Evolutionary conservation across 2,797 vertebrate species (phyloP), one percentile per base, ranked within the genome.

Genomic region (Gallinago solitaria): DNA sequence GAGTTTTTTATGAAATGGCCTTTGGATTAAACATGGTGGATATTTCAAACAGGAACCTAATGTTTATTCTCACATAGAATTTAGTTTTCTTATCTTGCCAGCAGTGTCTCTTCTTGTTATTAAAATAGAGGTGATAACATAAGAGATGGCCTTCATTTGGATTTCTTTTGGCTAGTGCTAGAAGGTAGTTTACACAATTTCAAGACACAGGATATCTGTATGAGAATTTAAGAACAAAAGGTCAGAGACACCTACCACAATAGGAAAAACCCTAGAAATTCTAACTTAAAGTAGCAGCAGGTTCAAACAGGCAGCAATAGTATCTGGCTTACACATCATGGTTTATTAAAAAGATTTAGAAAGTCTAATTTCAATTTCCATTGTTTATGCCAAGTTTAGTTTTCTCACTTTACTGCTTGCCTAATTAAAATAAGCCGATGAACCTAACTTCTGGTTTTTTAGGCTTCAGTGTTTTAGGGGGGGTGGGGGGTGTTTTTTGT

Each of bases 301-400:
- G 81, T 89, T 95, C 83, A 91, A 93, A 78, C 68, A 85, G 45
- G 48, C 43, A 85, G 53, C 0, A 9, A 35, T 0, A 64, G 75
- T 64, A 94, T 87, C 89, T 80, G 41, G 39, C 78, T 94, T 87
- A 71, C 87, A 77, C 71, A 83, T 85, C 93, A 95, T 91, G 93
- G 53, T 94, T 96, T 95, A 96, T 95, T 97, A 68, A 96, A 91
- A 91, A 83, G 87, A 78, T 83, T 92, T 93, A 89, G 88, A 93
- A 97, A 96, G 90, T 96, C 95, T 94, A 89, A 96, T 96, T 94
- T 83, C 83, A 67, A 85, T 92, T 97, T 94, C 92, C 90, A 75
- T 35, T 96, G 71, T 65, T 91, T 89, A 94, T 61, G 90, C 89
- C 90, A 96, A 78, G 78, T 57, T 87, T 24, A 39, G 10, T 41